Percentiles rank a stretch among this genome's conserved stretches.
phyloP scores from a whole-genome alignment of 2,888 invertebrate species.

The Maniola hyperantus region DNA sequence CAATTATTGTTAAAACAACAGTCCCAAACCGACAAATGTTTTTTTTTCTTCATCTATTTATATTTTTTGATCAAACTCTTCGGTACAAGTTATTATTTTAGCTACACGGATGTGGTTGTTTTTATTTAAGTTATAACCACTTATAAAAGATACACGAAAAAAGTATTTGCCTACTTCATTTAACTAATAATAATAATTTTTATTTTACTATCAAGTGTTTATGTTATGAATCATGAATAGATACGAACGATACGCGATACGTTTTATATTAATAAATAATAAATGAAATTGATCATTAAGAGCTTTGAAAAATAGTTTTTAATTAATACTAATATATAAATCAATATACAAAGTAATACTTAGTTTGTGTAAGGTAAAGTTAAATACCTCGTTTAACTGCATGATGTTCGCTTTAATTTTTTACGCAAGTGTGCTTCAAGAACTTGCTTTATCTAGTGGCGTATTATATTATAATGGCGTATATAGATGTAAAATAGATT shows the following conservation, averaged over 20 bases:
- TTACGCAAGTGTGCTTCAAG: neutral
- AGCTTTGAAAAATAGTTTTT: too few relatives aligned
- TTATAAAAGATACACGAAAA: neutral
- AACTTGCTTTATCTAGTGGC: conserved; percentile 5
- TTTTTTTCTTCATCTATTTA: neutral
- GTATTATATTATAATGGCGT: too few relatives aligned
- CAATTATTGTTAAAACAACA: neutral
- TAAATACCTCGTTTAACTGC: conserved; percentile 2
- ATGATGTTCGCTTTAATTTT: conserved; percentile 6
- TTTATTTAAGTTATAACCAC: neutral
- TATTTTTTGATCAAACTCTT: neutral
- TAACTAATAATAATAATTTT: too few relatives aligned
- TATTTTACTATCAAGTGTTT: too few relatives aligned
- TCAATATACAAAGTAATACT: neutral
- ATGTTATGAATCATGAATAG: neutral
- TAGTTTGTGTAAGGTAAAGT: conserved; percentile 11
- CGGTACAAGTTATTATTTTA: neutral
- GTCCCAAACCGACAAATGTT: neutral
- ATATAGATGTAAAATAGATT: conserved; percentile 9
- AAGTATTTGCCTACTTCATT: conserved; percentile 7
- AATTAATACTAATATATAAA: neutral
- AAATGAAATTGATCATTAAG: too few relatives aligned
- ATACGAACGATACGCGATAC: neutral
- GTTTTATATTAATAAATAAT: neutral
- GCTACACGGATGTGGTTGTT: neutral